These are phyloP conservation scores for Megaceryle torquata DNA, from an alignment of 2,113 vertebrate genomes.

Conservation along the genomic window DNA sequence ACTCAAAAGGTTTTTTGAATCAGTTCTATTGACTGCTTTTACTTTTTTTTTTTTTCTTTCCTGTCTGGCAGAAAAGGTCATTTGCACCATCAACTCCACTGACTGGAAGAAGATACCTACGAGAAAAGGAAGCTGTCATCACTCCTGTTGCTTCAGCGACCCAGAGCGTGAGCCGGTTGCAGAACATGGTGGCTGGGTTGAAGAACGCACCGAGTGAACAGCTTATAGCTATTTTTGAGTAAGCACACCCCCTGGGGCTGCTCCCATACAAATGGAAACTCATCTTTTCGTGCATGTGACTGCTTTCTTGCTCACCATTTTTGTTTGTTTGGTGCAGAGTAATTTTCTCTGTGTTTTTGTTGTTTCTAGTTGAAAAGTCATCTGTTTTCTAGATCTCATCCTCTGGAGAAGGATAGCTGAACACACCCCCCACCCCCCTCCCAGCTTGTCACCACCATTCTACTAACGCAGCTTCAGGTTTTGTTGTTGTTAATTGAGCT, in stretches of 20 bases:
- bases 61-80: conserved; percentile 75
- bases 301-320: not conserved
- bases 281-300: not conserved
- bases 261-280: not conserved
- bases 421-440: not conserved
- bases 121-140: conserved; percentile 87
- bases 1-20: not conserved
- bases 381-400: not conserved
- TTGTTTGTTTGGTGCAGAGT: not conserved
- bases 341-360: not conserved
- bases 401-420: not conserved
- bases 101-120: conserved; percentile 91
- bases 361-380: not conserved
- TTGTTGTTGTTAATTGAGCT: not conserved
- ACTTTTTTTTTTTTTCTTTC: not conserved
- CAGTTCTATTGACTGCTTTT: not conserved
- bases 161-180: conserved; percentile 91
- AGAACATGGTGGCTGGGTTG: conserved; percentile 88
- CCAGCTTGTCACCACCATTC: not conserved
- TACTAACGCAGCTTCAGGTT: not conserved
- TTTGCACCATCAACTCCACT: conserved; percentile 94
- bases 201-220: conserved; percentile 86
- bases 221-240: conserved; percentile 86
- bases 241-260: not conserved
- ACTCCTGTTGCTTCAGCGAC: conserved; percentile 95